Base-by-base conservation (phyloP, 37 sponge, comb jelly and placozoan species). In the Chondrilla cf. caribensis region DNA sequence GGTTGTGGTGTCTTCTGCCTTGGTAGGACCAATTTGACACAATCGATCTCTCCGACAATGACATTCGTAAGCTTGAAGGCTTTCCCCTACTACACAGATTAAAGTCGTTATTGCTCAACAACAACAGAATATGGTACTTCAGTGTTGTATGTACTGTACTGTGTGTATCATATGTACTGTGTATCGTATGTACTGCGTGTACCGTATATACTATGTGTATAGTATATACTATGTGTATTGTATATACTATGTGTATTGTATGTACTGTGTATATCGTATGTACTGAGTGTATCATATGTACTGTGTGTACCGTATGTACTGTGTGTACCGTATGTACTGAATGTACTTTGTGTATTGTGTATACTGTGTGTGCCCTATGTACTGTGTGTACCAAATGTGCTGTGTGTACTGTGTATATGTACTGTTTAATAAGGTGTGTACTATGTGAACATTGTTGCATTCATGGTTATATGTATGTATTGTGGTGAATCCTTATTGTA, bases 31-130 rank as follows among this genome's bases (percentile, higher is more conserved):
- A 98, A 81, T 98, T 98, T 88, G 98, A 98, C 75, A 88, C 92
- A 22, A 89, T 95, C 77, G 98, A 98, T 70, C 84, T 98, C 71
- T 98, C 98, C 28, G 95, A 98, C 67, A 98, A 98, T 86, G 98
- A 95, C 62, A 95, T 98, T 22, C 86, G 93, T 0, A 93, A 88
- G 40, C 35, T 98, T 40, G 98, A 98, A 47, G 98, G 98, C 7
- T 98, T 98, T 67, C 94, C 98, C 25, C 76, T 90, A 11, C 84
- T 98, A n/a, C 70, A 42, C 0, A 67, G 98, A n/a, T 87, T 98
- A n/a, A 93, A 92, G 76, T 59, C 68, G 22, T 28, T 98, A 6
- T 36, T 98, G 18, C 17, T 91, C 38, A 93, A 91, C 87, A 98
- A 98, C 90, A 98, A 98, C 84, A 83, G 80, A 37, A 58, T 98